phyloP scores from a whole-genome alignment of 2,113 vertebrate species.

The Lynx canadensis region DNA sequence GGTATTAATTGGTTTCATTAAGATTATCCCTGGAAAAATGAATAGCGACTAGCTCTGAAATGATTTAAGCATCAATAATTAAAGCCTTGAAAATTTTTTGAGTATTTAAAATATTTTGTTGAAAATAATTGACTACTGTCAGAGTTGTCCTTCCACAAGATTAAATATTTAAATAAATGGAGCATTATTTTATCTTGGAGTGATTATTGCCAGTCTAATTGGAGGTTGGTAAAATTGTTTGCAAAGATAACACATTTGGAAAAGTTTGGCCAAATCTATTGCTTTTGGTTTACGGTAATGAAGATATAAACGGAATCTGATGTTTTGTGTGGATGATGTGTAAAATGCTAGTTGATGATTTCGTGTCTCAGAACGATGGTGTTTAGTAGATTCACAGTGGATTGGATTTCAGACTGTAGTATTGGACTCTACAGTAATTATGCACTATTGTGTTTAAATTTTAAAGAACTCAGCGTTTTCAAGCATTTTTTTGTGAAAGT shows the following conservation, averaged over 20 bases:
- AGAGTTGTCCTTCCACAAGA: slow-evolving; percentile 41
- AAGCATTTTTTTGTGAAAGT: slow-evolving; percentile 31
- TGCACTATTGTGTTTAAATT: slow-evolving; percentile 27
- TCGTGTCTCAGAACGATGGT: slow-evolving; percentile 40
- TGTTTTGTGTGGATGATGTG: slow-evolving; percentile 46
- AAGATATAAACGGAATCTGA: slow-evolving; percentile 43
- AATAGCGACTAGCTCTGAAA: slow-evolving; percentile 41
- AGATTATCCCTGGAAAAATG: slow-evolving; percentile 47
- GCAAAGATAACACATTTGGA: slow-evolving; percentile 47
- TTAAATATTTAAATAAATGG: slow-evolving; percentile 52
- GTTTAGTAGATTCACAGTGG: slow-evolving; percentile 26
- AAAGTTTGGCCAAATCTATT: slow-evolving; percentile 59
- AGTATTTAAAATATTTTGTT: slow-evolving; percentile 52
- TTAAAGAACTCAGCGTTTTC: slow-evolving; percentile 50
- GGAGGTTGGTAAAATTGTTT: slow-evolving; percentile 34
- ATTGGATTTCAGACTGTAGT: slow-evolving; percentile 50
- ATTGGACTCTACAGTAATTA: slow-evolving; percentile 7
- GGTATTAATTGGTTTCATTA: slow-evolving; percentile 63
- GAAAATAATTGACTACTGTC: slow-evolving; percentile 19
- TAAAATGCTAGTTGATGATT: slow-evolving; percentile 62
- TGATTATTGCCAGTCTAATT: slow-evolving; percentile 15
- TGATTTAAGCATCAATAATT: slow-evolving; percentile 22
- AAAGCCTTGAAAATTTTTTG: not conserved
- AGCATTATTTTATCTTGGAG: slow-evolving; percentile 57
- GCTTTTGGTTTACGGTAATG: slow-evolving; percentile 42